Base-by-base conservation (phyloP, 2,113 vertebrate genomes). In the Sceloporus tristichus region DNA sequence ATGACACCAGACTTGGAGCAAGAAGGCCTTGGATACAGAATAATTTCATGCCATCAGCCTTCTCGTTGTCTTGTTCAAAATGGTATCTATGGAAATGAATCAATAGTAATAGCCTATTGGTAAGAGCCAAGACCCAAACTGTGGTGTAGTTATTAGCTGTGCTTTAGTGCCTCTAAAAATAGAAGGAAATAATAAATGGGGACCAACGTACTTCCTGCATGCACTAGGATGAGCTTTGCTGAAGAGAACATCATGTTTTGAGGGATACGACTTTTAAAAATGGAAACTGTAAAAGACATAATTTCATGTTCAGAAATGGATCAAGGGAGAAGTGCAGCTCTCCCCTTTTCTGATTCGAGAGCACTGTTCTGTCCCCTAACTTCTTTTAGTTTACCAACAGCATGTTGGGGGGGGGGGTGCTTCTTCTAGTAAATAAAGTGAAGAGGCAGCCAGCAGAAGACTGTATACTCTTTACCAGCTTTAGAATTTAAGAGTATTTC, bases 71-170 rank as follows among this genome's bases (percentile, higher is more conserved):
- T 53, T 74, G 73, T 93, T 89, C 25, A 86, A 62, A 77, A 81
- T 48, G 21, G 21, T 91, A 87, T 79, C 68, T 62, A 54, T 91
- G 90, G 89, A 93, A 93, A 89, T 92, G 56, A 91, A 93, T 93
- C 79, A 82, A 62, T 85, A 87, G 2, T 29, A 91, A 7, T 81
- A 80, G 65, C n/a, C 79, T 1, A 70, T 1, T 82, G 25, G 13
- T 90, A 25, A 34, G 29, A 86, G 16, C 76, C 87, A 87, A 56
- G 68, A 91, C 77, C 29, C 89, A 29, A 48, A 76, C 18, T 83
- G 27, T 87, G 68, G 73, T 42, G 90, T 13, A 2, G 82, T 1
- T 91, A 87, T 93, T 85, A 89, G n/a, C 68, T 83, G 42, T 70
- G 84, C 11, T 87, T 83, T 91, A 27, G 2, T 87, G 23, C 85